A percentile compares a stretch with the other conserved stretches of the same genome.
phyloP scores from a whole-genome alignment of 2,888 invertebrate genomes.

The Seira sanloemensis region DNA sequence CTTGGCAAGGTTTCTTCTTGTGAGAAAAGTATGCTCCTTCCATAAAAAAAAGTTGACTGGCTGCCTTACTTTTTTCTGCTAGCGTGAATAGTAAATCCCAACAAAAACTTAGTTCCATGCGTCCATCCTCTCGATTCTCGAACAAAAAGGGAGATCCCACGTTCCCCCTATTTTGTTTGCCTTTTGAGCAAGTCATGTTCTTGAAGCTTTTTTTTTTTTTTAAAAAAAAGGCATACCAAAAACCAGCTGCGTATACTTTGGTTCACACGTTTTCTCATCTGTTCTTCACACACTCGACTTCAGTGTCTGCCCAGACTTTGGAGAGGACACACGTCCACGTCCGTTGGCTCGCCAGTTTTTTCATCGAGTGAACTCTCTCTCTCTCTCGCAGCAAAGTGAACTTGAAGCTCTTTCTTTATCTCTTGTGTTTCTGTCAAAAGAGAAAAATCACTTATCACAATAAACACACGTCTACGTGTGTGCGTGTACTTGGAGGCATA shows the following conservation, averaged over 20 bases:
- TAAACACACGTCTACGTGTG: neutral
- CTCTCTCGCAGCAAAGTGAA: neutral
- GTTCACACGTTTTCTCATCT: slow-evolving; percentile 38
- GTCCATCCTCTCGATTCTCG: neutral
- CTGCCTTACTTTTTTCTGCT: neutral
- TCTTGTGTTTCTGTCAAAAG: neutral
- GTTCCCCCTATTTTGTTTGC: neutral
- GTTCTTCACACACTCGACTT: slow-evolving; percentile 49
- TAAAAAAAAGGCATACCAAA: neutral
- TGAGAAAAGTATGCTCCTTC: neutral
- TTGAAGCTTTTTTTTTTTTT: no score
- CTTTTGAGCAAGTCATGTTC: no score
- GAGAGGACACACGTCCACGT: slow-evolving; percentile 54
- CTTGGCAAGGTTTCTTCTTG: slow-evolving; percentile 48
- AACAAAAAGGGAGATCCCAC: neutral
- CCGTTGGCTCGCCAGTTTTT: slow-evolving; percentile 41
- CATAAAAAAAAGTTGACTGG: neutral
- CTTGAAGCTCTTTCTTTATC: neutral
- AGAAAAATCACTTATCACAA: neutral
- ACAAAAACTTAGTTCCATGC: neutral
- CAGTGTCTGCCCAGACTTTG: slow-evolving; percentile 60
- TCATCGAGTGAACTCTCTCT: neutral
- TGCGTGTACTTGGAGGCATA: slow-evolving; percentile 26
- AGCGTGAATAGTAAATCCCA: neutral
- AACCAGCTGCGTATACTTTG: neutral